Percentiles rank a stretch among this genome's conserved stretches.
Conservation (phyloP, 2,797 vertebrate species). For the Phalloptychus januarius region DNA sequence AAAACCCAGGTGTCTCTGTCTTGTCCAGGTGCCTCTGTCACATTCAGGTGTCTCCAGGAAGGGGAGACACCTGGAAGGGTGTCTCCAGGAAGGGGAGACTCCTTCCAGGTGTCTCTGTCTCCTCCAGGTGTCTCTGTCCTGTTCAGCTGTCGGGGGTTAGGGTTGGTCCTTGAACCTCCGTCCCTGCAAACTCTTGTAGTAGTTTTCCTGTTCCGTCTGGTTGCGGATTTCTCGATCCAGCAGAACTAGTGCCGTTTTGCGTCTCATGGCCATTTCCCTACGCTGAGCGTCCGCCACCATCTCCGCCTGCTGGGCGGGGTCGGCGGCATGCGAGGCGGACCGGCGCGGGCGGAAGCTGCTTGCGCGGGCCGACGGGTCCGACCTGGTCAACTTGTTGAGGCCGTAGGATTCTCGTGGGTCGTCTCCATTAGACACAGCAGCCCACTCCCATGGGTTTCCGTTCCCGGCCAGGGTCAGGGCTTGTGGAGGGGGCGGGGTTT, state of each 20-base stretch:
- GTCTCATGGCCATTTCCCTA: slow-evolving; percentile 84
- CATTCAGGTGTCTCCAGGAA: too few species aligned
- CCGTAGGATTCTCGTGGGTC: slow-evolving; percentile 80
- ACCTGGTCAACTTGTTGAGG: slow-evolving; percentile 81
- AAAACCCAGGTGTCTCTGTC: too few species aligned
- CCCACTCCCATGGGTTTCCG: slow-evolving; percentile 81
- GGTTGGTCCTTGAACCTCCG: slow-evolving; percentile 77
- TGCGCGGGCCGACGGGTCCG: slow-evolving; percentile 28
- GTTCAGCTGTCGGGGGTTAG: too few species aligned
- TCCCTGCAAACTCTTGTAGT: slow-evolving; percentile 66
- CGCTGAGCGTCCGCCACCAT: slow-evolving; percentile 74
- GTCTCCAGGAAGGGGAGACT: too few species aligned
- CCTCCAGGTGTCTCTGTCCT: too few species aligned
- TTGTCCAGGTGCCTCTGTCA: too few species aligned
- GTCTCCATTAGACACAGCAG: slow-evolving; percentile 64
- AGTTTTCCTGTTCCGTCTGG: slow-evolving; percentile 65
- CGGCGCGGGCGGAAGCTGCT: slow-evolving; percentile 80
- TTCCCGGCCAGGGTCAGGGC: slow-evolving; percentile 70
- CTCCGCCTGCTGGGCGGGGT: slow-evolving; percentile 70
- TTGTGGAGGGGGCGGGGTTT: slow-evolving; percentile 74
- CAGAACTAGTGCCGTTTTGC: slow-evolving; percentile 80
- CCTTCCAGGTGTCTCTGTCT: too few species aligned
- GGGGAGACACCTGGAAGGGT: too few species aligned
- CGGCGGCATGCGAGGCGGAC: slow-evolving; percentile 78
- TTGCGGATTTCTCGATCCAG: slow-evolving; percentile 68